Conservation (phyloP, 2,888 invertebrate species). For the Dicyrtoma fusca region DNA sequence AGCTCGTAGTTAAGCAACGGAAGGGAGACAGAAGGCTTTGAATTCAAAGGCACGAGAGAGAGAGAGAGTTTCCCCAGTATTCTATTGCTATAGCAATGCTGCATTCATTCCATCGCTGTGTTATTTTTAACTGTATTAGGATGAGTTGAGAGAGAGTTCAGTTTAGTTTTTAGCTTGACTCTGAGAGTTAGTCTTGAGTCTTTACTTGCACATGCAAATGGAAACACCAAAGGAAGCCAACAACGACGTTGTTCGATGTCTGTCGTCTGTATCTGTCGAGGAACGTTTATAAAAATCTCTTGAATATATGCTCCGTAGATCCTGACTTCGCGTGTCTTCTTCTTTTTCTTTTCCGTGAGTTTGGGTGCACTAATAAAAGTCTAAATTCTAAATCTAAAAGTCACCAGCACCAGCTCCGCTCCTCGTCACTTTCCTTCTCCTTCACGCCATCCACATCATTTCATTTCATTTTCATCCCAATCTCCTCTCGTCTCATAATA, state of each 20-base stretch:
- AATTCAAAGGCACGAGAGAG: background rate
- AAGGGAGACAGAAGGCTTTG: background rate
- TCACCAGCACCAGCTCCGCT: background rate
- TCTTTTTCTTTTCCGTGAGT: background rate
- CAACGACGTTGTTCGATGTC: background rate
- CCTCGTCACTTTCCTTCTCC: background rate
- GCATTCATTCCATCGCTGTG: conserved; percentile 46
- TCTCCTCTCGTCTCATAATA: too few relatives aligned
- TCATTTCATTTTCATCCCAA: conserved; percentile 1
- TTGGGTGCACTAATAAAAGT: conserved; percentile 30
- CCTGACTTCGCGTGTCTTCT: too few relatives aligned
- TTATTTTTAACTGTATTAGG: conserved; percentile 56
- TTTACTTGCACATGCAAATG: background rate
- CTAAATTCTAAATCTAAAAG: background rate
- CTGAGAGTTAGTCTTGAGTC: background rate
- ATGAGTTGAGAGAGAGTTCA: conserved; percentile 34
- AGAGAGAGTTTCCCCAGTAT: background rate
- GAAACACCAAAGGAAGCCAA: background rate
- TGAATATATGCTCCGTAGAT: too few relatives aligned
- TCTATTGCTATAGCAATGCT: background rate
- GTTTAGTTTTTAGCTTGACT: background rate
- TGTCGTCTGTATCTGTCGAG: too few relatives aligned
- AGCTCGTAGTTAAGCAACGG: background rate
- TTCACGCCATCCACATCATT: background rate
- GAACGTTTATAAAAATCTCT: too few relatives aligned